Evolutionary conservation across 2,113 vertebrate species (phyloP).

Genomic region (Rattus norvegicus): DNA sequence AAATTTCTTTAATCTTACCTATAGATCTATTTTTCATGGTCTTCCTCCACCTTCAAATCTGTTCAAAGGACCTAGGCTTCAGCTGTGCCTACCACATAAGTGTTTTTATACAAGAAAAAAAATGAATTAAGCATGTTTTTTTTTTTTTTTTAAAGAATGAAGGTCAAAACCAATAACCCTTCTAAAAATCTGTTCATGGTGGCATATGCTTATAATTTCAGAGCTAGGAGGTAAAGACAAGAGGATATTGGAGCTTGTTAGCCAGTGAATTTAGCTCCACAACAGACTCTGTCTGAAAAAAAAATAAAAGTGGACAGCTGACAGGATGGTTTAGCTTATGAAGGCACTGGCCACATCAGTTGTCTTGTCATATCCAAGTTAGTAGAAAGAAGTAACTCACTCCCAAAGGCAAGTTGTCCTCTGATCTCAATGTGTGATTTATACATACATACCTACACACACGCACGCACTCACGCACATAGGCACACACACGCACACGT

Average conservation of each 20-base stretch:
- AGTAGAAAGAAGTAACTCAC: neutral
- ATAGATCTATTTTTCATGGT: neutral
- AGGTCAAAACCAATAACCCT: neutral
- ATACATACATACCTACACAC: too few relatives aligned
- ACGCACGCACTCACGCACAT: neutral
- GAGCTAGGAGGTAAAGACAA: too few relatives aligned
- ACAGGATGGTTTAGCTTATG: neutral
- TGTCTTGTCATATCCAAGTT: neutral
- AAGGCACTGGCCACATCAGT: neutral
- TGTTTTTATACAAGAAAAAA: too few relatives aligned
- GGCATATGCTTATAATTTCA: neutral
- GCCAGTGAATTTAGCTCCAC: neutral
- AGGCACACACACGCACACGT: neutral
- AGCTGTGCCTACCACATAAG: too few relatives aligned
- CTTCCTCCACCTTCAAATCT: fast-evolving
- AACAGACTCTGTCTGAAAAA: neutral
- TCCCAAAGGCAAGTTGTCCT: neutral
- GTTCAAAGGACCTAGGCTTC: too few relatives aligned
- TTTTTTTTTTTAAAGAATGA: neutral
- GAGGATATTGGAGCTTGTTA: too few relatives aligned
- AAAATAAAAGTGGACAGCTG: neutral
- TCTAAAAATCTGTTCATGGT: neutral
- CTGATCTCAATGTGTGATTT: neutral
- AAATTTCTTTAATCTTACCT: neutral
- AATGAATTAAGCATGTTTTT: too few relatives aligned